Conservation (phyloP, 2,797 vertebrate species). For the Percopsis omiscomaycus region DNA sequence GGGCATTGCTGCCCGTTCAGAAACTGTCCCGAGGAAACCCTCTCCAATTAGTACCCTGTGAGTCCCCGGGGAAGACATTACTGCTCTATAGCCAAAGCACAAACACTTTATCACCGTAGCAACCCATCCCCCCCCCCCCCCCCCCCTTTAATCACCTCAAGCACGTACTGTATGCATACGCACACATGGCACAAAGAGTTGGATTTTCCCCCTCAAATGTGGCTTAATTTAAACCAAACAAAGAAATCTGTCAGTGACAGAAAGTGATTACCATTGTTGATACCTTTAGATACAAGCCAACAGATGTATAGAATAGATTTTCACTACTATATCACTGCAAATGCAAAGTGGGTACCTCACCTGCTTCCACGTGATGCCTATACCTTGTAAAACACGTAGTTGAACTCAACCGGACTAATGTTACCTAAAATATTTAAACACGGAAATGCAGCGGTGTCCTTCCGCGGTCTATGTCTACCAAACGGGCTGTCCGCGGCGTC, state of each 20-base stretch:
- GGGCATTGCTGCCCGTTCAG: constrained; percentile 29
- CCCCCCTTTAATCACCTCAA: background rate
- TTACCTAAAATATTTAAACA: background rate
- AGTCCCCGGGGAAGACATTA: constrained; percentile 65
- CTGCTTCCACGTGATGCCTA: too few species aligned
- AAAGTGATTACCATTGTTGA: too few species aligned
- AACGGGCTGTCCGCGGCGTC: background rate
- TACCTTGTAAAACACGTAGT: background rate
- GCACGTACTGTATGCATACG: background rate
- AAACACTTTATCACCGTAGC: constrained; percentile 69
- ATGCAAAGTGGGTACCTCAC: too few species aligned
- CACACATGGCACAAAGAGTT: background rate
- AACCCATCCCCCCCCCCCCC: constrained; percentile 55
- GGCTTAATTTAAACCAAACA: too few species aligned
- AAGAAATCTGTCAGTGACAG: too few species aligned
- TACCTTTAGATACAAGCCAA: too few species aligned
- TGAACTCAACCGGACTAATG: background rate
- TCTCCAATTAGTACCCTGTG: constrained; percentile 62
- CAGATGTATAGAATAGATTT: too few species aligned
- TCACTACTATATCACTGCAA: too few species aligned
- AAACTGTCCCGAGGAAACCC: constrained; percentile 39
- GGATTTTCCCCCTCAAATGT: too few species aligned
- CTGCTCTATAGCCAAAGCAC: constrained; percentile 58
- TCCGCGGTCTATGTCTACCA: background rate
- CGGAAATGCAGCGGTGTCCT: background rate